Percentiles rank a stretch among this genome's conserved stretches.
phyloP scores from a whole-genome alignment of 2,113 vertebrate genomes.

The Pollachius pollachius region DNA sequence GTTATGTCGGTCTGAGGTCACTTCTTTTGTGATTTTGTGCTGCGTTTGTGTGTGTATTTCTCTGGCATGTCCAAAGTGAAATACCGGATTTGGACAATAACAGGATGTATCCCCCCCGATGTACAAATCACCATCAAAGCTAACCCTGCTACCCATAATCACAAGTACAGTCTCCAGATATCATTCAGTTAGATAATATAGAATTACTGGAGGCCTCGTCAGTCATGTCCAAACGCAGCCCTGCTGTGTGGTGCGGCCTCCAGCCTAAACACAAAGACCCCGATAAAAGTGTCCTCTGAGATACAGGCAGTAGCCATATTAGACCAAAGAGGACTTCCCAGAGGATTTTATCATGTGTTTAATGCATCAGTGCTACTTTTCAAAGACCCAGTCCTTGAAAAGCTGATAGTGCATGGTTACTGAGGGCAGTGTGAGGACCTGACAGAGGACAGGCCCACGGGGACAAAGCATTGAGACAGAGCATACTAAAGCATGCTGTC shows the following conservation, averaged over 20 bases:
- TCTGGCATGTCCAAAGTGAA: constrained; percentile 20
- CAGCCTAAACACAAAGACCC: no score
- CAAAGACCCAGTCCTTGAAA: constrained; percentile 33
- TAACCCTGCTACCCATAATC: no score
- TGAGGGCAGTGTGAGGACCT: constrained; percentile 33
- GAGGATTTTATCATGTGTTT: no score
- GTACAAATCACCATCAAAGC: constrained; percentile 44
- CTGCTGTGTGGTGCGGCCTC: no score
- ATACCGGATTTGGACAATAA: constrained; percentile 52
- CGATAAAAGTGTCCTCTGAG: no score
- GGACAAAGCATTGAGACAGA: constrained; percentile 6
- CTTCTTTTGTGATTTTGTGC: neutral
- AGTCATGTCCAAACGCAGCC: no score
- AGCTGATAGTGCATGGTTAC: constrained; percentile 44
- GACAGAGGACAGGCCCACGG: constrained; percentile 50
- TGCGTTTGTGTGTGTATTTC: constrained; percentile 20
- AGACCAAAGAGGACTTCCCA: no score
- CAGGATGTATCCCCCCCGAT: constrained; percentile 61
- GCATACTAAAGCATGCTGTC: constrained; percentile 24
- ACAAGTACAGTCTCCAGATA: no score
- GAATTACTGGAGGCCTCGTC: no score
- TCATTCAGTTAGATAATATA: no score
- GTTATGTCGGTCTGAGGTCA: constrained; percentile 27
- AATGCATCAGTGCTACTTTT: constrained; percentile 13
- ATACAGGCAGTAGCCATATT: no score